Evolutionary conservation across 2,888 invertebrate genomes (phyloP), one percentile per base, ranked within the genome.

Genomic region (Eristalis pertinax): DNA sequence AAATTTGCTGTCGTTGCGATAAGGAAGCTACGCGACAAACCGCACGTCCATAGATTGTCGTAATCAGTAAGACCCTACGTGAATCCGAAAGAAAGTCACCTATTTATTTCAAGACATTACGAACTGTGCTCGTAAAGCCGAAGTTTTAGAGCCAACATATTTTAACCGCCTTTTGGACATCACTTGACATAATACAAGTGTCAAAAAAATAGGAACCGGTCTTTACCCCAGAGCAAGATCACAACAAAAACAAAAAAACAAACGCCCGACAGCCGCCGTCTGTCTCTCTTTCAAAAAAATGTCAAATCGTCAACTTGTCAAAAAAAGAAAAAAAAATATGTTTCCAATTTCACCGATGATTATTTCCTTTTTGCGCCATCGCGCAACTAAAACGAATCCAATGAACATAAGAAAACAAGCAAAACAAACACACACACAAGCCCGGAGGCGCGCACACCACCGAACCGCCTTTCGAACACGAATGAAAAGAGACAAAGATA

Each of bases 401-500:
- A 65, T 38, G n/a, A 22, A 60, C 81, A 56, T 56, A 63, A 19
- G 60, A 43, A 35, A 68, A 68, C 56, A 75, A 76, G 67, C 79
- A 84, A 83, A 83, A 83, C 70, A 86, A 86, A 87, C 84, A 87
- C 38, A 38, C 15, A 24, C 43, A 15, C 60, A 24, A 2, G 5
- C 24, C 11, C 43, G 24, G 19, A 67, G 22, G 13, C 73, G 72
- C 38, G 2, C 65, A 80, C 68, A 75, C 70, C 8, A 79, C 1
- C n/a, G 19, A 4, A 63, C 2, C 15, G 13, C 4, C 58, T 19
- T 50, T 24, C 29, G 11, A 76, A 67, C 19, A 41, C 35, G 50
- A 83, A 56, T 35, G 43, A 73, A 86, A 81, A 69, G 73, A 60
- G 82, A 86, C 85, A 32, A 82, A 78, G 78, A 78, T 68, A 74